phyloP scores from a whole-genome alignment of 2,888 invertebrate species.

The Villa cingulata region DNA sequence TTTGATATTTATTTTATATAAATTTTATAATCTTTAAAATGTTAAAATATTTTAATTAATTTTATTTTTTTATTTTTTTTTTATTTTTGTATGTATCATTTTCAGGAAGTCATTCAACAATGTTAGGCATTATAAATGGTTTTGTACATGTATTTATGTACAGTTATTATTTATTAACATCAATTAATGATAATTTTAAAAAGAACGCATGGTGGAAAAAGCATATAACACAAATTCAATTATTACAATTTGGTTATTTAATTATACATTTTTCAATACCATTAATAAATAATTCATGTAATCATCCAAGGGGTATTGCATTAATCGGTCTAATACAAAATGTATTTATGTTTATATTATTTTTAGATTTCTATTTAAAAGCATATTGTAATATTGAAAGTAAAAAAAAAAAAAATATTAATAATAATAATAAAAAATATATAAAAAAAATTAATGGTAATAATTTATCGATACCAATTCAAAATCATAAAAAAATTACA shows the following conservation, averaged over 20 bases:
- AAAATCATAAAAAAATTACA: background rate
- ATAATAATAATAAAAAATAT: background rate
- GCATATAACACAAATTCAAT: constrained; percentile 62
- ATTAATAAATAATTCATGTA: constrained; percentile 1
- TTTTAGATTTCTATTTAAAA: constrained; percentile 32
- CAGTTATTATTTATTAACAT: constrained; percentile 59
- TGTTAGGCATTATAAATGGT: constrained; percentile 57
- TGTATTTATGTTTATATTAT: constrained; percentile 32
- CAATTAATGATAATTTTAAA: constrained; percentile 52
- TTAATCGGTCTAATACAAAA: constrained; percentile 15
- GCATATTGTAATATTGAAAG: constrained; percentile 21
- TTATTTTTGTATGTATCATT: background rate
- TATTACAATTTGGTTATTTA: constrained; percentile 32
- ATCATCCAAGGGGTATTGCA: background rate
- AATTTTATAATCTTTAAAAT: too few species aligned
- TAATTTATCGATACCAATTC: background rate
- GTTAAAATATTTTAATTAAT: too few species aligned
- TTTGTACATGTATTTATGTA: constrained; percentile 78
- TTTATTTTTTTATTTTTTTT: background rate
- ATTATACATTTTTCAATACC: background rate
- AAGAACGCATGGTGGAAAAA: constrained; percentile 66
- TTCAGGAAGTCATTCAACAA: constrained; percentile 52
- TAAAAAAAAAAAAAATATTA: background rate
- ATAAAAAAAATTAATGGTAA: too few species aligned
- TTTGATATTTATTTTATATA: too few species aligned